phyloP scores from a whole-genome alignment of 1,140 invertebrate genomes.

The Babylonia areolata region DNA sequence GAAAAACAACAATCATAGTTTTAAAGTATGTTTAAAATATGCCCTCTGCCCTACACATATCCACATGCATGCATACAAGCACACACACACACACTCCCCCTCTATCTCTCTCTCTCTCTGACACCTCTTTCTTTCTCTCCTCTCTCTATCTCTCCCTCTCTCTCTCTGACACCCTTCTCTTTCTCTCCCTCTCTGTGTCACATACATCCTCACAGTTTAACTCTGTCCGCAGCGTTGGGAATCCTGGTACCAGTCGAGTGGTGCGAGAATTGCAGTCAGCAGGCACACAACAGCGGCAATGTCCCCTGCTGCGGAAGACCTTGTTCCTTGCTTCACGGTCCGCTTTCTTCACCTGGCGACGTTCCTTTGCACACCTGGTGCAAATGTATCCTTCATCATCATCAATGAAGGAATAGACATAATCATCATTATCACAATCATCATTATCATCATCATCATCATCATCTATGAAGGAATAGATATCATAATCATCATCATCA shows the following conservation, averaged over 20 bases:
- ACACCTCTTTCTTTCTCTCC: neutral
- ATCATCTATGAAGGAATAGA: neutral
- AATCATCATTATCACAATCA: too few species aligned
- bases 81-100: too few species aligned
- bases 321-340: slow-evolving; percentile 1
- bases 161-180: too few species aligned
- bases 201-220: neutral
- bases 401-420: too few species aligned
- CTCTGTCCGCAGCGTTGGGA: slow-evolving; percentile 11
- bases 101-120: neutral
- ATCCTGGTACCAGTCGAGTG: neutral
- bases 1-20: too few species aligned
- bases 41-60: too few species aligned
- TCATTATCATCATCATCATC: too few species aligned
- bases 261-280: neutral
- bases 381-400: neutral
- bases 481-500: too few species aligned
- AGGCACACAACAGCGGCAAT: neutral
- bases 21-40: too few species aligned
- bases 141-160: neutral
- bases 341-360: neutral
- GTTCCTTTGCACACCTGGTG: slow-evolving; percentile 1
- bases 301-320: neutral
- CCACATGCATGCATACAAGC: too few species aligned
- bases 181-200: too few species aligned